Base-by-base conservation (phyloP, 2,797 vertebrate genomes). In the Amblyraja radiata region DNA sequence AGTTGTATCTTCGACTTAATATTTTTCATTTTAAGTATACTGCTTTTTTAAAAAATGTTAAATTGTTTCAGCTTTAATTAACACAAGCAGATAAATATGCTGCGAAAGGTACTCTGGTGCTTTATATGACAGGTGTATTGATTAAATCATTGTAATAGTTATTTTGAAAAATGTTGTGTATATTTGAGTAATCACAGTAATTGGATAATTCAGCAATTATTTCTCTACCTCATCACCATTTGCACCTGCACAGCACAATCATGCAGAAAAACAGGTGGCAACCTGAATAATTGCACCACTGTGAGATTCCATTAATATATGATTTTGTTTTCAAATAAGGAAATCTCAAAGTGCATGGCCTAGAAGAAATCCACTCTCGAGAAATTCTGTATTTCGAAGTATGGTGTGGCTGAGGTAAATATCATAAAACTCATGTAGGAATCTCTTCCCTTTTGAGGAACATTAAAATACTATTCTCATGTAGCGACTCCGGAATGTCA, bases 141-240 rank as follows among this genome's bases (percentile, higher is more conserved):
- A 86, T 28, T 39, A 28, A 39, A 7, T 11, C 36, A 25, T 71
- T 73, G 68, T n/a, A 74, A 54, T 8, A 13, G 13, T 71, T 71
- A 71, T 71, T 71, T 79, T 79, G 28, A 79, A n/a, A 7, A 14
- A 28, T 79, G 65, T 74, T 74, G 68, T 61, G 7, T 58, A 61
- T 65, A 18, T 65, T 65, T 58, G 18, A 74, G 23, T 74, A 90
- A 73, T 73, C 13, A 90, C 18, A 90, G 71, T 91, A 91, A 74
- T 91, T 91, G 90, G 68, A 74, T 54, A 91, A 91, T 74, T 68
- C n/a, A 32, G 16, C 65, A 90, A 90, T 68, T 90, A 32, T 36
- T 91, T 86, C 39, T 28, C 68, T 73, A 36, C 68, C 46, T 74
- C 36, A 74, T 91, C 90, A 91, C 46, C 88, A 39, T 14, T 25